Base-by-base conservation (phyloP, 2,113 vertebrate species). In the Paedocypris sp. region DNA sequence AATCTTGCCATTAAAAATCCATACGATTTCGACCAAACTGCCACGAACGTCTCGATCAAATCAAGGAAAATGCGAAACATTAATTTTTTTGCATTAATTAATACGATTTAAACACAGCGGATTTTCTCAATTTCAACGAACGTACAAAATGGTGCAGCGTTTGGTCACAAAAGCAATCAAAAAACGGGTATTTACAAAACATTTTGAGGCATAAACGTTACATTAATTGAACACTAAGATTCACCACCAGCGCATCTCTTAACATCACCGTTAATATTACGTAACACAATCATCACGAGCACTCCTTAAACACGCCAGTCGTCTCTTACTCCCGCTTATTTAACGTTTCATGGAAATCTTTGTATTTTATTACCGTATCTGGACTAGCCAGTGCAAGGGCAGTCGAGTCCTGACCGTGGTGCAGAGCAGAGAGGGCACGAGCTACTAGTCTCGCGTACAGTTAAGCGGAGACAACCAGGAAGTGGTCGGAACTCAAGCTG, bases 331-430 rank as follows among this genome's bases (percentile, higher is more conserved):
- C 11, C 12, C 15, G 11, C 5, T 8, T 12, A 12, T 1, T 4
- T 12, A 7, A 19, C 31, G 11, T 3, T 8, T 6, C 7, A 39
- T 18, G 5, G 6, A 1, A 3, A 2, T 3, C 6, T 1, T 2
- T 49, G 2, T 2, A 8, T 49, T 66, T 3, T 68, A 76, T 80
- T 77, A 76, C 77, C 78, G 77, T 45, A 39, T 77, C 70, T 51
- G 78, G 78, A 67, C 75, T 76, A 69, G 71, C 72, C 77, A 77
- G 79, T 75, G 78, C 75, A 73, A 75, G 77, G 65, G 67, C 62
- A 72, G 56, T 59, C 72, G 66, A 62, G 54, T 73, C 62, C 7
- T 45, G 36, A 25, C 79, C 35, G 72, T 53, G 68, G 66, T 12
- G 65, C 64, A 11, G 70, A 57, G 75, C 79, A 66, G 75, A 75